phyloP scores from a whole-genome alignment of 2,888 invertebrate genomes.

The Tribolium freemani region DNA sequence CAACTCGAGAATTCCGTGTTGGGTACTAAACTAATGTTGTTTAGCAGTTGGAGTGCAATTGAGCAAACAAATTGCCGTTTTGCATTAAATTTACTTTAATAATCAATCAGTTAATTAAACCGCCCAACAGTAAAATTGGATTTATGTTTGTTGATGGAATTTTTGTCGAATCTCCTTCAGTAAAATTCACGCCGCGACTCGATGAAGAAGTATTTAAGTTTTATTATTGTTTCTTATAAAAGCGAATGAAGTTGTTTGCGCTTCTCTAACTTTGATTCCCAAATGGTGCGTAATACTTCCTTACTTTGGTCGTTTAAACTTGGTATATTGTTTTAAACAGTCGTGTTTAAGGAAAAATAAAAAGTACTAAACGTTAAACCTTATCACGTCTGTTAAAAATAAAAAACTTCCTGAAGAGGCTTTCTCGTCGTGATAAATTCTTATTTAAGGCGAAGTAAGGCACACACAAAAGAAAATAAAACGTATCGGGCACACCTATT shows the following conservation, averaged over 20 bases:
- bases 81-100: constrained; percentile 17
- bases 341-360: constrained; percentile 41
- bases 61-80: constrained; percentile 13
- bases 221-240: constrained; percentile 39
- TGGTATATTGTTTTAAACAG: constrained; percentile 43
- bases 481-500: constrained; percentile 50
- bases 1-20: constrained; percentile 14
- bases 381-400: constrained; percentile 50
- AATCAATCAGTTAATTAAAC: constrained; percentile 27
- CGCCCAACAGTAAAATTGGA: not conserved
- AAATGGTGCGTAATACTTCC: constrained; percentile 48
- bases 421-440: constrained; percentile 50
- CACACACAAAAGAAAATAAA: constrained; percentile 48
- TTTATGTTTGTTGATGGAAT: not conserved
- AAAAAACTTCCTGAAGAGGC: constrained; percentile 41
- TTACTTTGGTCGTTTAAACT: constrained; percentile 36
- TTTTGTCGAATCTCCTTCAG: not conserved
- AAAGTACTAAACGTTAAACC: constrained; percentile 46
- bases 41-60: constrained; percentile 8
- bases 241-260: constrained; percentile 31
- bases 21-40: constrained; percentile 16
- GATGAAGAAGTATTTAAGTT: constrained; percentile 32
- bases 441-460: constrained; percentile 44
- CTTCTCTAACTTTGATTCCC: constrained; percentile 48
- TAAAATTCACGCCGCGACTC: not conserved